These are phyloP conservation scores for Tricholauxania praeusta DNA, from an alignment of 2,888 invertebrate genomes.

Conservation along the genomic window DNA sequence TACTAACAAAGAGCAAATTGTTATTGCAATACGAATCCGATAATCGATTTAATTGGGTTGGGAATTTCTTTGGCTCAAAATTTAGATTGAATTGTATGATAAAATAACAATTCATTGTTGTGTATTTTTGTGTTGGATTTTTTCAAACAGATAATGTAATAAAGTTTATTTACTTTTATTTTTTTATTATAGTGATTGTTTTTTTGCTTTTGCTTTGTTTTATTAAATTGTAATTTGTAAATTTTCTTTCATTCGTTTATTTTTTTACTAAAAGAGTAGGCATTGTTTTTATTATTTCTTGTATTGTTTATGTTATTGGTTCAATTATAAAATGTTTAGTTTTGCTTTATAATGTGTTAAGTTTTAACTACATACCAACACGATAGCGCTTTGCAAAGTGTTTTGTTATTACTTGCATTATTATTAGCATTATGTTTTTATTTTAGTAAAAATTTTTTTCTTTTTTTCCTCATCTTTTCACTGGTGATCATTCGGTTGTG, in stretches of 20 bases:
- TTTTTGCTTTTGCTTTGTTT: not conserved
- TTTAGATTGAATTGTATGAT: no score
- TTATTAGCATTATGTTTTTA: constrained; percentile 26
- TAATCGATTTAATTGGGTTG: no score
- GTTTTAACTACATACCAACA: constrained; percentile 43
- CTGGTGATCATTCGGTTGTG: constrained; percentile 61
- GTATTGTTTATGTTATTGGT: constrained; percentile 39
- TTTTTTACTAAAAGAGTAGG: not conserved
- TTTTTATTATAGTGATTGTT: not conserved
- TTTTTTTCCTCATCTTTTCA: constrained; percentile 53
- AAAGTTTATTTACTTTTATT: not conserved
- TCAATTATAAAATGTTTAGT: constrained; percentile 39
- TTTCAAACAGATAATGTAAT: no score
- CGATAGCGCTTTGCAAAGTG: constrained; percentile 46
- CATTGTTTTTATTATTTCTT: not conserved
- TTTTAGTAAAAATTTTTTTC: constrained; percentile 37
- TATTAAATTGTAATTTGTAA: constrained; percentile 25
- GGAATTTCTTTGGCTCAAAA: no score
- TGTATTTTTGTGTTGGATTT: no score
- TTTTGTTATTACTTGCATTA: constrained; percentile 28
- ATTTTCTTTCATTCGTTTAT: constrained; percentile 17
- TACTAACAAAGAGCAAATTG: no score
- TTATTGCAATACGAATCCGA: no score
- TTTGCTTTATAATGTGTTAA: constrained; percentile 15
- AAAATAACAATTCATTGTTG: no score